Conservation (phyloP, 2,888 invertebrate genomes). For the Siphlonurus alternatus region DNA sequence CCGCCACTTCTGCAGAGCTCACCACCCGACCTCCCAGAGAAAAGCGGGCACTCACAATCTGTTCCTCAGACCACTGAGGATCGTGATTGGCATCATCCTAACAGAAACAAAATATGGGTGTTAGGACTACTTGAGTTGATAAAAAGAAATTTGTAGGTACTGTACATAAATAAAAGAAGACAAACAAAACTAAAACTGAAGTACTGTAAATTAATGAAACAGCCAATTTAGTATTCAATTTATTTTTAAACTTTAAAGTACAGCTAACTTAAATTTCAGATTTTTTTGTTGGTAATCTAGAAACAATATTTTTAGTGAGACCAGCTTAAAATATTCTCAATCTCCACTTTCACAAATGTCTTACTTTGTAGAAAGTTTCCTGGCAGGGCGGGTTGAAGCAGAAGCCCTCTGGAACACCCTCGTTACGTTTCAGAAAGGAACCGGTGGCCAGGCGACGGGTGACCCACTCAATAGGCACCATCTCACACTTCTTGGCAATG, state of each 20-base stretch:
- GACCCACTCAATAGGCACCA: conserved; percentile 99
- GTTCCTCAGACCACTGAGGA: conserved; percentile 94
- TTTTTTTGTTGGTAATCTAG: too few species aligned
- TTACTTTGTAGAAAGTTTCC: conserved; percentile 81
- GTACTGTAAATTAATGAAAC: too few species aligned
- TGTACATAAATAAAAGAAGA: too few species aligned
- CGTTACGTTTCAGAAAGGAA: conserved; percentile 79
- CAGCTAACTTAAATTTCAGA: too few species aligned
- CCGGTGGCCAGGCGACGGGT: conserved; percentile 89
- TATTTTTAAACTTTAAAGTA: too few species aligned
- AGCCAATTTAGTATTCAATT: too few species aligned
- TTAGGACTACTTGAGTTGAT: too few species aligned
- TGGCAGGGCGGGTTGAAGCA: conserved; percentile 67
- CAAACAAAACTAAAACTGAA: too few species aligned
- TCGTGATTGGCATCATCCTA: conserved; percentile 97
- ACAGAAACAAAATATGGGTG: too few species aligned
- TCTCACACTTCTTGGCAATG: conserved; percentile 76
- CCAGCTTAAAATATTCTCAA: too few species aligned
- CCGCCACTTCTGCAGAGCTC: conserved; percentile 68
- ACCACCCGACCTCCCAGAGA: conserved; percentile 59
- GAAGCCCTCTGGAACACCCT: conserved; percentile 79
- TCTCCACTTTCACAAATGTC: not conserved
- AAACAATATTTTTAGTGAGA: too few species aligned
- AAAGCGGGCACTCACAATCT: conserved; percentile 72
- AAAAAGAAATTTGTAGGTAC: too few species aligned